phyloP scores from a whole-genome alignment of 2,797 vertebrate genomes.

The Xiphophorus birchmanni region DNA sequence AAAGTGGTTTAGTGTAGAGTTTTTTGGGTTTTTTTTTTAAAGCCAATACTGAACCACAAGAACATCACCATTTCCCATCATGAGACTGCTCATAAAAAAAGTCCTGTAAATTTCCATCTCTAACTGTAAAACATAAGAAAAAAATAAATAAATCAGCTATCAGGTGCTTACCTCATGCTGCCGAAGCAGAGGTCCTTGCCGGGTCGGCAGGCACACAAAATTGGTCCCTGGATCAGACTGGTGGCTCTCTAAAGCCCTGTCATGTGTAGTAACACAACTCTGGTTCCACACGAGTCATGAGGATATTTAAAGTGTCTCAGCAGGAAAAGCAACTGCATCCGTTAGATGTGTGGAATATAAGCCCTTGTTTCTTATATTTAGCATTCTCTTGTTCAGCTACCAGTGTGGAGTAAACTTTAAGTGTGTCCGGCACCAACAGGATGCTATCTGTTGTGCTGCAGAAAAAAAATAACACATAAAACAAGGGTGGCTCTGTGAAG shows the following conservation, averaged over 20 bases:
- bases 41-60: slow-evolving; percentile 9
- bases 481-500: slow-evolving; percentile 28
- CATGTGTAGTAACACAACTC: slow-evolving; percentile 72
- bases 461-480: slow-evolving; percentile 27
- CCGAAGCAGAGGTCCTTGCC: slow-evolving; percentile 49
- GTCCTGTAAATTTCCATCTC: neutral
- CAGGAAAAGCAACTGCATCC: slow-evolving; percentile 55
- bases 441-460: slow-evolving; percentile 65
- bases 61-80: slow-evolving; percentile 10
- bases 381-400: slow-evolving; percentile 38
- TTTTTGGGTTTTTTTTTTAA: neutral
- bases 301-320: slow-evolving; percentile 76
- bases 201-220: slow-evolving; percentile 27
- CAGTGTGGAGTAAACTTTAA: slow-evolving; percentile 41
- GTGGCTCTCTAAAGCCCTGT: slow-evolving; percentile 50
- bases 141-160: slow-evolving; percentile 15
- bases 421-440: slow-evolving; percentile 62
- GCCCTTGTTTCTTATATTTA: slow-evolving; percentile 48
- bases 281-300: slow-evolving; percentile 53
- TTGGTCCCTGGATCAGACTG: slow-evolving; percentile 55
- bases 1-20: neutral
- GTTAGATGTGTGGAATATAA: slow-evolving; percentile 61
- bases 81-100: neutral
- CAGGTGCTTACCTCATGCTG: slow-evolving; percentile 72
- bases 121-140: neutral